These are phyloP conservation scores for Clupea harengus DNA, from an alignment of 2,113 vertebrate genomes.

Conservation along the genomic window DNA sequence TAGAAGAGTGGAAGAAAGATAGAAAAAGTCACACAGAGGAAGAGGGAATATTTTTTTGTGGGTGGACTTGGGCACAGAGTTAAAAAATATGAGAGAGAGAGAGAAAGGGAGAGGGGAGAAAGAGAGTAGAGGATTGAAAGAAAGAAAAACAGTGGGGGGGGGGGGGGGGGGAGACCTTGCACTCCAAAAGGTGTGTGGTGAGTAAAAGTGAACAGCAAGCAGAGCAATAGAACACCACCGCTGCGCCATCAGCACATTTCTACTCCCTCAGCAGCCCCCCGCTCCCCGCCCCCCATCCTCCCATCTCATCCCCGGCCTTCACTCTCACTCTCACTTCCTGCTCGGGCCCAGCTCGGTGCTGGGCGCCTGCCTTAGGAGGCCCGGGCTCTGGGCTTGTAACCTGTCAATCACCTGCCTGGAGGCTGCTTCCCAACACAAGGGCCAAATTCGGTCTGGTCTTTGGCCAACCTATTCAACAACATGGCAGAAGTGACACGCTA, in stretches of 20 bases:
- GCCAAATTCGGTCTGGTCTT: background rate
- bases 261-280: no score
- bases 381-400: background rate
- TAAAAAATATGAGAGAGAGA: background rate
- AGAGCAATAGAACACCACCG: background rate
- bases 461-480: background rate
- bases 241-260: background rate
- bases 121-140: background rate
- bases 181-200: background rate
- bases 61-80: no score
- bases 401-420: background rate
- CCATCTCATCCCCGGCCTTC: background rate
- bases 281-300: background rate
- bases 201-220: background rate
- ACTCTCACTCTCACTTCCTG: background rate
- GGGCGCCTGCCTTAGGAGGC: background rate
- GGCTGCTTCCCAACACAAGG: background rate
- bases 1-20: no score
- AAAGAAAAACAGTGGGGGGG: background rate
- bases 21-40: no score
- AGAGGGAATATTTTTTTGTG: no score
- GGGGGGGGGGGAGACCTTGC: background rate
- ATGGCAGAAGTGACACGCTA: no score
- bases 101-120: background rate
- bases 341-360: background rate